These are phyloP conservation scores for Cerastis leucographa DNA, from an alignment of 2,888 invertebrate genomes.

Conservation along the genomic window DNA sequence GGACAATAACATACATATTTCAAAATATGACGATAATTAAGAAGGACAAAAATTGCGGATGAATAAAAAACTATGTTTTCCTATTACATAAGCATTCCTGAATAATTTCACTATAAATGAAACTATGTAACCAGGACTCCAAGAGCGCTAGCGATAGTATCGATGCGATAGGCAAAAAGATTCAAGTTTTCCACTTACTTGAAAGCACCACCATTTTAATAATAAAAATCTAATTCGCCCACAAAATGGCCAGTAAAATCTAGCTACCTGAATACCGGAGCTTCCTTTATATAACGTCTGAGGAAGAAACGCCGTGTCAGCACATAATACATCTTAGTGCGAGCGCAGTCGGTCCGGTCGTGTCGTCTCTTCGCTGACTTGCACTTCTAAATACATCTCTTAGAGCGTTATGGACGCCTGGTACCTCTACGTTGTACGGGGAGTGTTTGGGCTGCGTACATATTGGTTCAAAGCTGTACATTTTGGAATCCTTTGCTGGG, in stretches of 20 bases:
- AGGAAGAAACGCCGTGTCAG: constrained; percentile 54
- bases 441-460: constrained; percentile 40
- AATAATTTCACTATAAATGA: constrained; percentile 37
- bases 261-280: constrained; percentile 55
- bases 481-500: constrained; percentile 39
- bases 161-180: constrained; percentile 49
- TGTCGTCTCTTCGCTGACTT: constrained; percentile 59
- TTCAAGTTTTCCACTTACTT: constrained; percentile 53
- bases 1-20: constrained; percentile 14
- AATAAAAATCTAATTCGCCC: constrained; percentile 61
- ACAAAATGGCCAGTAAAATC: constrained; percentile 55
- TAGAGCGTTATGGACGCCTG: constrained; percentile 45
- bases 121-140: constrained; percentile 28
- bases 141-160: constrained; percentile 34
- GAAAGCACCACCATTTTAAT: constrained; percentile 55
- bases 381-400: constrained; percentile 63
- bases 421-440: constrained; percentile 35
- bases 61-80: constrained; percentile 4
- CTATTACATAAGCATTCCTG: constrained; percentile 9
- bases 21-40: background rate
- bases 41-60: background rate
- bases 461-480: constrained; percentile 32
- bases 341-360: constrained; percentile 62
- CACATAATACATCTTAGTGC: constrained; percentile 60
- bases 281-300: constrained; percentile 49